These are phyloP conservation scores for Neomonachus schauinslandi DNA, from an alignment of 2,113 vertebrate genomes.

Conservation along the genomic window DNA sequence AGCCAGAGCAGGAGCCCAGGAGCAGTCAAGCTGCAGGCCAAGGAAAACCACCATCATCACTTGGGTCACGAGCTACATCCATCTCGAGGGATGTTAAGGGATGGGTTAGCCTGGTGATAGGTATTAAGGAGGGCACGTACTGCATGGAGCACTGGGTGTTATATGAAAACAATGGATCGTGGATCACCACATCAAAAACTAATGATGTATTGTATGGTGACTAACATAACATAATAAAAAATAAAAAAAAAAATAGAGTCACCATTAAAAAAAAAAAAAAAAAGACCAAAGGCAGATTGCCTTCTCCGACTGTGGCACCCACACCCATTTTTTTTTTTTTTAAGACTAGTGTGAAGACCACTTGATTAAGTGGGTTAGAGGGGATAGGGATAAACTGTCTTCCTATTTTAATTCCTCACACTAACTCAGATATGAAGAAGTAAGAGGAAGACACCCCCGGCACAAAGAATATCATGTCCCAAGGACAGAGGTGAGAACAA, in stretches of 20 bases:
- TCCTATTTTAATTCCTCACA: background rate
- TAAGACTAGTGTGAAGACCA: background rate
- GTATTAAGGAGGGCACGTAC: too few relatives aligned
- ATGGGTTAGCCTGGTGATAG: too few relatives aligned
- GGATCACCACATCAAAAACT: too few relatives aligned
- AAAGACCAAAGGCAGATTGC: background rate
- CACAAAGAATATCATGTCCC: background rate
- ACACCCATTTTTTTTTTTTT: background rate
- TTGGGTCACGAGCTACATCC: background rate
- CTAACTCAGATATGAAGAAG: background rate
- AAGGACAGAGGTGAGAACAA: background rate
- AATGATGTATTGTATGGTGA: too few relatives aligned
- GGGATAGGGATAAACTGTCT: background rate
- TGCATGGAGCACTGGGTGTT: too few relatives aligned
- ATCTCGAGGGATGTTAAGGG: accelerated
- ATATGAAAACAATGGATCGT: too few relatives aligned
- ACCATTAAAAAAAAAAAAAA: too few relatives aligned
- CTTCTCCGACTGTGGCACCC: background rate
- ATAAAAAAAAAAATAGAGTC: too few relatives aligned
- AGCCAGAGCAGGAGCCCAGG: background rate
- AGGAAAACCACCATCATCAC: background rate
- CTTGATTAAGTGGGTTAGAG: background rate
- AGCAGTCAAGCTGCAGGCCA: background rate
- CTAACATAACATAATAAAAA: too few relatives aligned
- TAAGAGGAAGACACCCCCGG: background rate